phyloP scores from a whole-genome alignment of 2,888 invertebrate species.

The Pocota personata region DNA sequence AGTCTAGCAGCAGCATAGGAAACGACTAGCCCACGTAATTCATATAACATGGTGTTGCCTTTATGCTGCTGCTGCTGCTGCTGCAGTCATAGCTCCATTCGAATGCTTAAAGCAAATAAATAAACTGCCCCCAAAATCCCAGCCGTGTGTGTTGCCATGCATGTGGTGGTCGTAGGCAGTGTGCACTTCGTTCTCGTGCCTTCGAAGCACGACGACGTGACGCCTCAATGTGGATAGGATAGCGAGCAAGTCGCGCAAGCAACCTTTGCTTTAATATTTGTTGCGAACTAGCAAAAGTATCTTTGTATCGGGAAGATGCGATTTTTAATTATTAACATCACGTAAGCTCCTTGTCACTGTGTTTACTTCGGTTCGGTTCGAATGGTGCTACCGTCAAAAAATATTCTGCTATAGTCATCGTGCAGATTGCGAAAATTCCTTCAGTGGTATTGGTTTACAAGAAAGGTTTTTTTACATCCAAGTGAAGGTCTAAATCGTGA shows the following conservation, averaged over 20 bases:
- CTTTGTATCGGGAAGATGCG: constrained; percentile 53
- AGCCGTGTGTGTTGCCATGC: constrained; percentile 28
- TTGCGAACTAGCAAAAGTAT: constrained; percentile 39
- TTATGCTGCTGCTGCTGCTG: constrained; percentile 31
- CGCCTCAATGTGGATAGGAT: constrained; percentile 45
- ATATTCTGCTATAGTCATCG: background rate
- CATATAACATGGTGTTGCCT: constrained; percentile 51
- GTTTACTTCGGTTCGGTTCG: constrained; percentile 20
- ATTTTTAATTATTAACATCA: constrained; percentile 59
- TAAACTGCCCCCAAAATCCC: constrained; percentile 59
- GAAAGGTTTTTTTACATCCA: constrained; percentile 30
- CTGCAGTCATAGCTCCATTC: constrained; percentile 35
- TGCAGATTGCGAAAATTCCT: constrained; percentile 26
- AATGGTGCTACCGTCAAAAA: constrained; percentile 17
- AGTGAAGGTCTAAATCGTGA: constrained; percentile 66
- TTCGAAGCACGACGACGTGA: constrained; percentile 47
- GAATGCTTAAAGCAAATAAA: constrained; percentile 59
- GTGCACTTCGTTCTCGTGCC: constrained; percentile 44
- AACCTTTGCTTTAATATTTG: constrained; percentile 48
- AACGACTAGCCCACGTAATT: constrained; percentile 65
- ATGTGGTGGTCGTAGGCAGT: constrained; percentile 42
- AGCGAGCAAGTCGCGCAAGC: constrained; percentile 43
- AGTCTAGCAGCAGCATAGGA: constrained; percentile 69
- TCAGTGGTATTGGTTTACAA: constrained; percentile 23
- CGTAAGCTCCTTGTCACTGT: constrained; percentile 47